Conservation (phyloP, 1,140 invertebrate species). For the Papilio glaucus region DNA sequence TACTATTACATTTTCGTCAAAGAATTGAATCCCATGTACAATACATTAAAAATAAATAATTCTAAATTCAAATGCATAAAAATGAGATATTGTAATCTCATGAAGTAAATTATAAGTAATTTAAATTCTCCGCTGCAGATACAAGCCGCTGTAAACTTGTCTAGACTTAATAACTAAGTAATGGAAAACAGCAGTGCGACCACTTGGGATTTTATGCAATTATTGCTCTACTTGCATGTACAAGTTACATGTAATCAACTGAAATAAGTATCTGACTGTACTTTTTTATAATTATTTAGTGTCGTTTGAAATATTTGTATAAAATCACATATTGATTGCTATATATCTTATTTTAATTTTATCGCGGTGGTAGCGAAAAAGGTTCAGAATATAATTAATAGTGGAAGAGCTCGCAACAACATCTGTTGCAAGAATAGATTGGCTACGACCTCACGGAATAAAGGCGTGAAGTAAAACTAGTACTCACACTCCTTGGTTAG, state of each 20-base stretch:
- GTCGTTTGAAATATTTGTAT: background rate
- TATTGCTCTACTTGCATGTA: background rate
- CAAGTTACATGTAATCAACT: background rate
- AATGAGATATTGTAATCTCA: background rate
- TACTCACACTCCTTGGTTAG: no score
- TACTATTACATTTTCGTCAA: no score
- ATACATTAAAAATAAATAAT: no score
- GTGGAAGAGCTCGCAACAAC: no score
- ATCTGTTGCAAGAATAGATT: no score
- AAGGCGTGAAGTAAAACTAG: no score
- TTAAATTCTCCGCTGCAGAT: slow-evolving; percentile 6
- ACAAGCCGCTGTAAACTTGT: slow-evolving; percentile 27
- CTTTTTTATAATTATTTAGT: background rate
- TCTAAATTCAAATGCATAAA: background rate
- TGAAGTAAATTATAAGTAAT: slow-evolving; percentile 23
- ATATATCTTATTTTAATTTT: no score
- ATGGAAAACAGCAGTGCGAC: background rate
- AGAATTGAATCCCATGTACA: no score
- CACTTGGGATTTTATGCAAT: background rate
- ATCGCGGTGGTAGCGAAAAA: no score
- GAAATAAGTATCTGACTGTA: background rate
- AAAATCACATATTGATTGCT: background rate
- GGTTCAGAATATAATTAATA: no score
- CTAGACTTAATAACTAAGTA: slow-evolving; percentile 27
- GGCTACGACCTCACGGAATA: no score